These are phyloP conservation scores for Physella acuta DNA, from an alignment of 1,140 invertebrate species.

Conservation along the genomic window DNA sequence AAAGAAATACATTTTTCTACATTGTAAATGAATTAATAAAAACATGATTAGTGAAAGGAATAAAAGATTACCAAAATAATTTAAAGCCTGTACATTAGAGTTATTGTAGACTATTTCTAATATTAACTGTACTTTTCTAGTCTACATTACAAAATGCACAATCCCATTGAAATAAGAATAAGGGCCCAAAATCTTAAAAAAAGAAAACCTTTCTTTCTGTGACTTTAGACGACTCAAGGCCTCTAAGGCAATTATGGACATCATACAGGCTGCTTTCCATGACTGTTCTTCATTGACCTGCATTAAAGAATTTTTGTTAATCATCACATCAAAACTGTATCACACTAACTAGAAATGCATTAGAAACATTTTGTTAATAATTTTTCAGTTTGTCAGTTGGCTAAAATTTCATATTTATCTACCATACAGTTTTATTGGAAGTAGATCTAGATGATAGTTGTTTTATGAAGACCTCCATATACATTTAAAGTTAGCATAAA, in stretches of 20 bases:
- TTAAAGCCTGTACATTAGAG: neutral
- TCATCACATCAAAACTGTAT: no score
- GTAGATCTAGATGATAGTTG: no score
- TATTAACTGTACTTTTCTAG: neutral
- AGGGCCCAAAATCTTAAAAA: neutral
- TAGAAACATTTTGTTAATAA: no score
- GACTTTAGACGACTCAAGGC: constrained; percentile 1
- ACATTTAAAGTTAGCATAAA: no score
- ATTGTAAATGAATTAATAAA: neutral
- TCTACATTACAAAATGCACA: neutral
- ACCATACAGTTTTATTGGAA: no score
- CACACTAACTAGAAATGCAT: no score
- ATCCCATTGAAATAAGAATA: neutral
- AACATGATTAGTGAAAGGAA: neutral
- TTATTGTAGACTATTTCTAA: neutral
- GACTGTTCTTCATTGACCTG: no score
- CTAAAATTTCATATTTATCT: no score
- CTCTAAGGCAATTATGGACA: neutral
- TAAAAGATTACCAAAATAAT: neutral
- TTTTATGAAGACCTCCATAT: no score
- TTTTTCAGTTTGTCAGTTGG: no score
- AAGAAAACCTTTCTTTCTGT: constrained; percentile 12
- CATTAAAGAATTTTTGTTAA: no score
- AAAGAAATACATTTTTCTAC: neutral
- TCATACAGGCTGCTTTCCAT: constrained; percentile 10